Evolutionary conservation across 2,888 invertebrate species (phyloP), one percentile per base, ranked within the genome.

Genomic region (Pristionchus japonicus): DNA sequence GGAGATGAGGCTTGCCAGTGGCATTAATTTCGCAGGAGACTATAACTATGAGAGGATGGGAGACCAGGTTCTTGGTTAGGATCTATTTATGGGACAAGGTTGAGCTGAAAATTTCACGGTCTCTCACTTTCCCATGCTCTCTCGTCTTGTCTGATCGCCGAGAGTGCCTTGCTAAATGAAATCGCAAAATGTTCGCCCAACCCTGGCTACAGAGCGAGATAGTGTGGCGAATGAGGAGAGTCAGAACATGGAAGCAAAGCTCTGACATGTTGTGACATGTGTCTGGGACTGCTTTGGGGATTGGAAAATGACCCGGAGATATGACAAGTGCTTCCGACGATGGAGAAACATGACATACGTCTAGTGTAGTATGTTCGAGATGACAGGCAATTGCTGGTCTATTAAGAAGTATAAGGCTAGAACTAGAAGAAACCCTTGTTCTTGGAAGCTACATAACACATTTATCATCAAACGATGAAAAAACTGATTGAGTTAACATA

Each of bases 201-300:
- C 57, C 15, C 61, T 11, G n/a, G 27, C n/a, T 27, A 61, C 23
- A 6, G 61, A 61, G 27, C 27, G 61, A 17, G 52, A 52, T 20
- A 17, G 23, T 52, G 17, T 17, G 52, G 2, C n/a, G 27, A 27
- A 61, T 61, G 49, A 49, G 49, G n/a, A n/a, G n/a, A n/a, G n/a
- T n/a, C n/a, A n/a, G n/a, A n/a, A n/a, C n/a, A n/a, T n/a, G n/a
- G n/a, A n/a, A n/a, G n/a, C n/a, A n/a, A n/a, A n/a, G n/a, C n/a
- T n/a, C n/a, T 49, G 70, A 70, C 70, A 70, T 70, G 70, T 70
- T 70, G 70, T 70, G 70, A 70, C 37, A 37, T 70, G 37, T 37
- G 37, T 11, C 61, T 7, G 6, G 67, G 67, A 34, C 70, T 70
- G 23, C 70, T 70, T 34, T 70, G 37, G 57, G 57, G 34, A 70